Evolutionary conservation across 1,140 invertebrate genomes (phyloP).

Genomic region (Globodera rostochiensis): DNA sequence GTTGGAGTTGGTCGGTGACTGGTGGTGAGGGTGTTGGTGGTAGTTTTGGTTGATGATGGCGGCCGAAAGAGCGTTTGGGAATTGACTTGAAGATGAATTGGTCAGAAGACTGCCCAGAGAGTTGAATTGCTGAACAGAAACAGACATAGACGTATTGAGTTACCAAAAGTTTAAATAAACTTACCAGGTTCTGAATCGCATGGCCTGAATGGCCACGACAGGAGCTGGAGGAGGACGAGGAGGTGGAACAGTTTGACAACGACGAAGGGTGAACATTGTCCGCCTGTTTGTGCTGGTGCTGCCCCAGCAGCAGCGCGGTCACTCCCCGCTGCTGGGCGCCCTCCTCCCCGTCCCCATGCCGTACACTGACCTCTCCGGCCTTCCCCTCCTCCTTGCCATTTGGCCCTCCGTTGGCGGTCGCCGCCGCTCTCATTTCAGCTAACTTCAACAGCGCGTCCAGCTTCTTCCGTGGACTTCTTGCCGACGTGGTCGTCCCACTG

Average conservation of each 20-base stretch:
- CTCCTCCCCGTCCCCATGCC: neutral
- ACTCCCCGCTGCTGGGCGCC: neutral
- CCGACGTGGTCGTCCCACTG: neutral
- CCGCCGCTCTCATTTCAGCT: slow-evolving; percentile 8
- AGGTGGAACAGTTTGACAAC: neutral
- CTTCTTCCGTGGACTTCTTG: slow-evolving; percentile 3
- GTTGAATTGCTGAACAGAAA: slow-evolving; percentile 1
- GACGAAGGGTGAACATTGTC: neutral
- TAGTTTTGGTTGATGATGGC: slow-evolving; percentile 2
- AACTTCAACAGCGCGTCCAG: slow-evolving; percentile 1
- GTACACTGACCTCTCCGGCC: neutral
- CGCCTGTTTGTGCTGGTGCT: neutral
- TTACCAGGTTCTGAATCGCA: neutral
- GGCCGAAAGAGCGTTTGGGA: neutral
- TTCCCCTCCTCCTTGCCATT: neutral
- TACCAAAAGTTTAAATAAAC: neutral
- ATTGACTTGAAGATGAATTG: neutral
- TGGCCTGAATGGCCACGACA: neutral
- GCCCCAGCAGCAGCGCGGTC: neutral
- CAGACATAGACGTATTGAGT: neutral
- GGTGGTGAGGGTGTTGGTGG: neutral
- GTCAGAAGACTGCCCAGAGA: slow-evolving; percentile 8
- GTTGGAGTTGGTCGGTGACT: neutral
- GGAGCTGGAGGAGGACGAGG: slow-evolving; percentile 3
- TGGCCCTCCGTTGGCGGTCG: neutral